These are phyloP conservation scores for Rhabdomys dilectus DNA, from an alignment of 2,113 vertebrate species.

Conservation along the genomic window DNA sequence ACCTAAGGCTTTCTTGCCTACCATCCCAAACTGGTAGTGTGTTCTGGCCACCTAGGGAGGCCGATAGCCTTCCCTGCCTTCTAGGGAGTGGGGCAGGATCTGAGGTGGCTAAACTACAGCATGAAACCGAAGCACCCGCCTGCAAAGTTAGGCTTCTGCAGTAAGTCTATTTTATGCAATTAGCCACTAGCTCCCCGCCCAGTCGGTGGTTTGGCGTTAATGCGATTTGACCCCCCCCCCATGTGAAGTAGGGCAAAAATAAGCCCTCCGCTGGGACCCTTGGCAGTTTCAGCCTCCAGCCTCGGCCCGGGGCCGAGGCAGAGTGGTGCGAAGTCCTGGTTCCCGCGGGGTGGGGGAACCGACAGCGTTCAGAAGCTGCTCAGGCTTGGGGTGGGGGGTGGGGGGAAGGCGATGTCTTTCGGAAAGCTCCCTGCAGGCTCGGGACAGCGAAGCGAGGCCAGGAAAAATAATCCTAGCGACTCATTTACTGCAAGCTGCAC, in stretches of 20 bases:
- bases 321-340: neutral
- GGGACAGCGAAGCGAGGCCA: conserved; percentile 48
- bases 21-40: neutral
- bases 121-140: conserved; percentile 61
- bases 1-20: conserved; percentile 33
- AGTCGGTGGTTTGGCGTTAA: conserved; percentile 61
- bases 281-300: conserved; percentile 63
- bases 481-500: conserved; percentile 55
- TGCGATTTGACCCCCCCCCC: conserved; percentile 52
- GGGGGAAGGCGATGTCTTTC: conserved; percentile 50
- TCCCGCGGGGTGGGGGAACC: conserved; percentile 45
- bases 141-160: conserved; percentile 29
- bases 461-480: conserved; percentile 76
- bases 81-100: neutral
- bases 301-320: neutral
- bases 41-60: neutral
- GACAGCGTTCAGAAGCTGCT: conserved; percentile 60
- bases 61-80: neutral
- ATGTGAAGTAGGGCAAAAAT: conserved; percentile 42
- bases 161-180: conserved; percentile 62
- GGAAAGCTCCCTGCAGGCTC: conserved; percentile 66
- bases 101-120: neutral
- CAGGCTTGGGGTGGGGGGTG: neutral
- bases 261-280: conserved; percentile 67
- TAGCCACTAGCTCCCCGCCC: conserved; percentile 69